Percentiles rank a stretch among this genome's conserved stretches.
phyloP scores from a whole-genome alignment of 2,113 vertebrate species.

The Marcusenius ussheri region DNA sequence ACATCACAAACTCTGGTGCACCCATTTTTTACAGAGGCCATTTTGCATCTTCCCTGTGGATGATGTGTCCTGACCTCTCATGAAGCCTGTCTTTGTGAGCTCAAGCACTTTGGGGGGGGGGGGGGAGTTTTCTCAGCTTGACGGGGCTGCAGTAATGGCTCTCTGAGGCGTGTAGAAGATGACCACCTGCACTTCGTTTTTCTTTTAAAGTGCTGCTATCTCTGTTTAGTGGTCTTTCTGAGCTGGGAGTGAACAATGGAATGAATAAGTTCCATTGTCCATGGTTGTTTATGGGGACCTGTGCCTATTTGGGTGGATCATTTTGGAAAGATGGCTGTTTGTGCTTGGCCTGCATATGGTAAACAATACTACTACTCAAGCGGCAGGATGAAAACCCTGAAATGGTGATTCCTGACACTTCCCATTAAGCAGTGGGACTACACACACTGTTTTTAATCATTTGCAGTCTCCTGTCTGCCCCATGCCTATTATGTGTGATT shows the following conservation, averaged over 20 bases:
- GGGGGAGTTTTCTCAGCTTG: slow-evolving; percentile 37
- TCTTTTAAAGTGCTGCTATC: slow-evolving; percentile 29
- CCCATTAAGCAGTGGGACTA: background rate
- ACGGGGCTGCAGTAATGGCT: slow-evolving; percentile 22
- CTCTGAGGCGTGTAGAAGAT: slow-evolving; percentile 19
- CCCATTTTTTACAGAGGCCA: slow-evolving; percentile 19
- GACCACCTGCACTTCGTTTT: slow-evolving; percentile 28
- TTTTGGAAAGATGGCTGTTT: slow-evolving; percentile 21
- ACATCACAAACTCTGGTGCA: background rate
- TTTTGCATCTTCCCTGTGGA: slow-evolving; percentile 36
- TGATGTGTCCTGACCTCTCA: slow-evolving; percentile 38
- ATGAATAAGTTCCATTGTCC: background rate
- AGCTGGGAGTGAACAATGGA: slow-evolving; percentile 23
- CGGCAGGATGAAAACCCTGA: slow-evolving; percentile 40
- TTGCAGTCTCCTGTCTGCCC: background rate
- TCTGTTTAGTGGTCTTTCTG: background rate
- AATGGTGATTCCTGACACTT: background rate
- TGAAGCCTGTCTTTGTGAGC: slow-evolving; percentile 46
- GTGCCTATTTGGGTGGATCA: slow-evolving; percentile 35
- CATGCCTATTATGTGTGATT: background rate
- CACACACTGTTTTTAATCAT: background rate
- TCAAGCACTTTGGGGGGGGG: background rate
- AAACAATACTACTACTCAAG: slow-evolving; percentile 38
- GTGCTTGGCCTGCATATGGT: slow-evolving; percentile 35
- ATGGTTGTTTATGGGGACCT: slow-evolving; percentile 10